Conservation (phyloP, 2,888 invertebrate species). For the Cerastoderma edule region DNA sequence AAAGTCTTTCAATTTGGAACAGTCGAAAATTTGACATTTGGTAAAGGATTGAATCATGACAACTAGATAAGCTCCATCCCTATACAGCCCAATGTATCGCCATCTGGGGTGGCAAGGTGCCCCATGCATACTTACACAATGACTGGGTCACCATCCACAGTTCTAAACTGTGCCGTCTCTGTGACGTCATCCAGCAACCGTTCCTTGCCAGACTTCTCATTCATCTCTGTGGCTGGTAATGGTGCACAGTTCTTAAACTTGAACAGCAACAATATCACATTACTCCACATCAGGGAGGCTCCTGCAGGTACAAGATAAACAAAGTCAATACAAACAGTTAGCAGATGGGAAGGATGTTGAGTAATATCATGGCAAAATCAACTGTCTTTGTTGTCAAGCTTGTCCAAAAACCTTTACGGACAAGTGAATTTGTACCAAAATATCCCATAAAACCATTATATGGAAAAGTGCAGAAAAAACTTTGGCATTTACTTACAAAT, state of each 20-base stretch:
- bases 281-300: slow-evolving; percentile 77
- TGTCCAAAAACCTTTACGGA: no score
- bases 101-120: background rate
- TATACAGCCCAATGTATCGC: background rate
- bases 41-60: background rate
- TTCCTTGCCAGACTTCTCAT: slow-evolving; percentile 54
- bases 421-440: no score
- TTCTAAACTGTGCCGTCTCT: slow-evolving; percentile 32
- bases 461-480: no score
- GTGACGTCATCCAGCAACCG: slow-evolving; percentile 60
- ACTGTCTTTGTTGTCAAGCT: no score
- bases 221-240: slow-evolving; percentile 42
- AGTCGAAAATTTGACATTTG: background rate
- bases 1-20: background rate
- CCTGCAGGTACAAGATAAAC: slow-evolving; percentile 55
- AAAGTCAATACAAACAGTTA: background rate
- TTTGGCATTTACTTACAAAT: no score
- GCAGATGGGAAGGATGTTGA: no score
- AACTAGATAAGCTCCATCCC: background rate
- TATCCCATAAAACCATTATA: no score
- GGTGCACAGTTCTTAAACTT: slow-evolving; percentile 76
- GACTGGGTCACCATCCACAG: slow-evolving; percentile 58
- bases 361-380: no score
- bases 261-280: slow-evolving; percentile 77
- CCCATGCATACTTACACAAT: slow-evolving; percentile 58